A percentile compares a stretch with the other conserved stretches of the same genome.
These are phyloP conservation scores for Acanthosoma haemorrhoidale DNA, from an alignment of 2,888 invertebrate genomes.

Conservation along the genomic window DNA sequence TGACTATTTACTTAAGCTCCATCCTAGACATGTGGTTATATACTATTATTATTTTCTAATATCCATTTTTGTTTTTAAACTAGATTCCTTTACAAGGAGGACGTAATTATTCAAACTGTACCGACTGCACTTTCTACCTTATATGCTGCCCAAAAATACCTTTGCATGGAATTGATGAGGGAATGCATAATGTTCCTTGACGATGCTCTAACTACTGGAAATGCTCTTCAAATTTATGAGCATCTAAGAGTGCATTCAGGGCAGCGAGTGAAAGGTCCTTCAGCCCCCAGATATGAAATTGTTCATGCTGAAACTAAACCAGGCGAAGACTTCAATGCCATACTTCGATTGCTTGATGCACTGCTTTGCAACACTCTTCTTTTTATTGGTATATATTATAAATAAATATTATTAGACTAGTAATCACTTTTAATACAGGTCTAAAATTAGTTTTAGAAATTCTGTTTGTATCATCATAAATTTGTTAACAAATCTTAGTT, in stretches of 20 bases:
- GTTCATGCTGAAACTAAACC: conserved; percentile 31
- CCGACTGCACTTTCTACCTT: conserved; percentile 63
- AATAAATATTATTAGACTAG: no score
- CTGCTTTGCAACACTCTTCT: conserved; percentile 63
- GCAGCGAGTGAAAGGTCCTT: conserved; percentile 36
- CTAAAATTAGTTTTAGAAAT: no score
- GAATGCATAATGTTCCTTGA: conserved; percentile 63
- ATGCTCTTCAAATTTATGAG: conserved; percentile 60
- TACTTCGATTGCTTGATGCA: conserved; percentile 50
- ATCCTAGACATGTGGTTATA: not conserved
- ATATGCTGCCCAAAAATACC: conserved; percentile 67
- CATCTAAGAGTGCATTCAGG: conserved; percentile 45
- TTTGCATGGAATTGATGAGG: conserved; percentile 63
- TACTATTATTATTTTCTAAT: no score
- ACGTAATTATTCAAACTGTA: conserved; percentile 57
- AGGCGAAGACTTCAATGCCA: conserved; percentile 37
- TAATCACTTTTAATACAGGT: no score
- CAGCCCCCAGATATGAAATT: conserved; percentile 40
- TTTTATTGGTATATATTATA: conserved; percentile 51
- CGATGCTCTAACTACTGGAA: conserved; percentile 57
- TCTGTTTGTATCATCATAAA: no score
- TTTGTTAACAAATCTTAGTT: no score
- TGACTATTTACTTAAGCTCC: no score
- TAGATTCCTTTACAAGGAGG: conserved; percentile 61
- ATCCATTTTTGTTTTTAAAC: conserved; percentile 34